These are phyloP conservation scores for Pseudochirops corinnae DNA, from an alignment of 2,797 vertebrate genomes.

Conservation along the genomic window DNA sequence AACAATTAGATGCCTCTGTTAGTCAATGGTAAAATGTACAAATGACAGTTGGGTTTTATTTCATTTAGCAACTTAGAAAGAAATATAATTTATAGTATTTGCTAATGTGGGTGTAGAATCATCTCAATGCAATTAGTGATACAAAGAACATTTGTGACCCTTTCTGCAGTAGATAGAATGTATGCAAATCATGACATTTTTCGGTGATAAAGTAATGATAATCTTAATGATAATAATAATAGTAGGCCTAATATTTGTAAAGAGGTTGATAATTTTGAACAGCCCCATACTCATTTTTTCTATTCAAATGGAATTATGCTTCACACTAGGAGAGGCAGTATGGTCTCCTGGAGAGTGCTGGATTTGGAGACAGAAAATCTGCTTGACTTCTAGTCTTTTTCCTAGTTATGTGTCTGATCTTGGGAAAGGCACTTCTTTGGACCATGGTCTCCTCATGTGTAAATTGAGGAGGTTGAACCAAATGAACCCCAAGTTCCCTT, in stretches of 20 bases:
- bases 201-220: neutral
- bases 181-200: slow-evolving; percentile 7
- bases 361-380: neutral
- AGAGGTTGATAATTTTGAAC: neutral
- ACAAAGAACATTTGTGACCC: neutral
- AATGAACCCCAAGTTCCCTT: neutral
- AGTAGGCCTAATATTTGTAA: neutral
- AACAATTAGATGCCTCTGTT: neutral
- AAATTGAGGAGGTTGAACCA: neutral
- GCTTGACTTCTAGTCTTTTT: neutral
- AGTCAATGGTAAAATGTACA: neutral
- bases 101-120: neutral
- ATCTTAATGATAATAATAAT: neutral
- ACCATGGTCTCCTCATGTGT: neutral
- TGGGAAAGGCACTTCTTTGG: neutral
- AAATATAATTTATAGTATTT: neutral
- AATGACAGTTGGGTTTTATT: neutral
- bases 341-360: neutral
- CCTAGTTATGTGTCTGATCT: neutral
- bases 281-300: neutral
- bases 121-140: neutral
- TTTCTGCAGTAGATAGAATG: neutral
- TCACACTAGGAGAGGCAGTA: neutral
- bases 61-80: neutral
- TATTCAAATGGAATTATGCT: neutral